Base-by-base conservation (phyloP, 2,797 vertebrate species). In the Melanitta fusca region DNA sequence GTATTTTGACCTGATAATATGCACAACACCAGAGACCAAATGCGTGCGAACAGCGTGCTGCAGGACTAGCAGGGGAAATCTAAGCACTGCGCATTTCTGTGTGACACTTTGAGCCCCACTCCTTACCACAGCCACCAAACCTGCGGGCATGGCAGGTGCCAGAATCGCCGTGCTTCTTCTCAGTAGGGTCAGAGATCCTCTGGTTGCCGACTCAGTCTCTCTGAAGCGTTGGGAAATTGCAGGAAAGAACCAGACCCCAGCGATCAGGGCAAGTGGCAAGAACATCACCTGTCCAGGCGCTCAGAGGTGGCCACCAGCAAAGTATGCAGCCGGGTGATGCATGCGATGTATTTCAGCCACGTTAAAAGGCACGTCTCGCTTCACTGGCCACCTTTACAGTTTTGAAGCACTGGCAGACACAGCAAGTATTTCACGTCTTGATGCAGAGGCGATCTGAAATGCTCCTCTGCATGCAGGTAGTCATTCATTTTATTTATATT, bases 71-170 rank as follows among this genome's bases (percentile, higher is more conserved):
- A 53, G 22, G 3, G 3, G 32, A 74, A 82, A 62, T 25, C 39
- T 3, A 11, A 89, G 57, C 25, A 27, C 24, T 62, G 17, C 12
- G 18, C n/a, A 20, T 66, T 91, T 70, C 11, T 61, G 1, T 5
- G 1, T 5, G n/a, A 39, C 61, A 13, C 25, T 82, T 36, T 60
- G 71, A 49, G 49, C 49, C 24, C 13, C 2, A 8, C 21, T 28
- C 24, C 56, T 73, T 53, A 24, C 6, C 0, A 0, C 2, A 65
- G 41, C 6, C 71, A 54, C 4, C 0, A 3, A 78, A 45, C 32
- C 28, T 3, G 2, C 0, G 0, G 27, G 32, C n/a, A 82, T 56
- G 75, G 34, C 28, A 39, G 34, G 62, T 12, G 36, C 32, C 19
- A 24, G 36, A 68, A 51, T 17, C 27, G 20, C 61, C 6, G 15